Conservation (phyloP, 2,888 invertebrate species). For the Latrodectus hesperus region DNA sequence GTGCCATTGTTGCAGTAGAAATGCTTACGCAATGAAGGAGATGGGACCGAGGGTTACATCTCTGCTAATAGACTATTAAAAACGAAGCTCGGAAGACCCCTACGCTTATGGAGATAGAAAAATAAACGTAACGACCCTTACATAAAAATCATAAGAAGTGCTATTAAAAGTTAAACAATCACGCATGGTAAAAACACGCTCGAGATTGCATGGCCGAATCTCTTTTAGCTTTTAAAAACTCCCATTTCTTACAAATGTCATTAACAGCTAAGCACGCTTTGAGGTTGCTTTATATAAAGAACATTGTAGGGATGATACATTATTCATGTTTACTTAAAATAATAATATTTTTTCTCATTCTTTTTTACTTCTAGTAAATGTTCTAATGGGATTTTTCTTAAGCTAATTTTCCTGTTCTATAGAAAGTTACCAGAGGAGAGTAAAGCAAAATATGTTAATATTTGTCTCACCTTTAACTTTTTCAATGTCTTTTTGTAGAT, state of each 20-base stretch:
- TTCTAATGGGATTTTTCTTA: conserved; percentile 52
- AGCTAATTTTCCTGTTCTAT: conserved; percentile 58
- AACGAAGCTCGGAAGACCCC: not conserved
- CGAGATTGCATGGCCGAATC: conserved; percentile 53
- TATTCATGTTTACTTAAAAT: conserved; percentile 64
- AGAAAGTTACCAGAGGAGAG: conserved; percentile 8
- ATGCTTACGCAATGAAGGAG: conserved; percentile 25
- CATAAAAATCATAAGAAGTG: conserved; percentile 60
- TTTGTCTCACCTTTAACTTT: conserved; percentile 13
- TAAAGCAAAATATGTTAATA: conserved; percentile 46
- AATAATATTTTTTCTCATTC: conserved; percentile 8
- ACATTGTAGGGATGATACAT: conserved; percentile 22
- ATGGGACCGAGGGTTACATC: conserved; percentile 44
- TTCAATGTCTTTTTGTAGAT: conserved; percentile 12
- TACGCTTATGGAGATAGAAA: not conserved
- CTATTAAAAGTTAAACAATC: conserved; percentile 68
- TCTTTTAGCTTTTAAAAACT: conserved; percentile 60
- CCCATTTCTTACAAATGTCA: conserved; percentile 56
- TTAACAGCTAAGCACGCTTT: conserved; percentile 53
- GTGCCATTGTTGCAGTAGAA: conserved; percentile 16
- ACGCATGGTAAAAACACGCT: conserved; percentile 29
- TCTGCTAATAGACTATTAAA: conserved; percentile 62
- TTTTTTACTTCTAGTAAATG: conserved; percentile 23
- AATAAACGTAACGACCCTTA: not conserved
- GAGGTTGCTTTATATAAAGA: not conserved